Conservation (phyloP, 2,113 vertebrate genomes). For the Gopherus flavomarginatus region DNA sequence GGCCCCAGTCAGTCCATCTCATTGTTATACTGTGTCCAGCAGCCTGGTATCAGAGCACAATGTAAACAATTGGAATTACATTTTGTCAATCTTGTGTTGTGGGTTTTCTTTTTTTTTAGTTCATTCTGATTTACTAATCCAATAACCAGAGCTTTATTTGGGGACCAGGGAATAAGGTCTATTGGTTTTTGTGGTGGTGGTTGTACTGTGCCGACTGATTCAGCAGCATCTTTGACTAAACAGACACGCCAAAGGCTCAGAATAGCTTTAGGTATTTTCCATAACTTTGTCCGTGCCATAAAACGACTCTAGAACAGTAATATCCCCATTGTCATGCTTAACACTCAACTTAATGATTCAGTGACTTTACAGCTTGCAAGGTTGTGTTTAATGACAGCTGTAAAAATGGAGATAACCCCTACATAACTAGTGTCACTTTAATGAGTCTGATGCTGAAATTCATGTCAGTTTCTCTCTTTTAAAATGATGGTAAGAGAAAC, state of each 20-base stretch:
- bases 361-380: neutral
- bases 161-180: fast-evolving
- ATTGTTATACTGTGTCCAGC: neutral
- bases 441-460: neutral
- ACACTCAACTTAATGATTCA: neutral
- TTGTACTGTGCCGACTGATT: fast-evolving
- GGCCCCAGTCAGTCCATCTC: neutral
- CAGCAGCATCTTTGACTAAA: neutral
- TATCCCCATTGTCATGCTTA: neutral
- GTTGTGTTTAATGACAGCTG: neutral
- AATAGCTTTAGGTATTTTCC: neutral
- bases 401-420: neutral
- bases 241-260: neutral
- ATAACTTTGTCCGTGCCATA: neutral
- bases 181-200: neutral
- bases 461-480: fast-evolving
- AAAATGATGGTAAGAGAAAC: neutral
- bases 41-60: neutral
- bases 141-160: neutral
- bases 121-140: neutral
- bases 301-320: conserved; percentile 22
- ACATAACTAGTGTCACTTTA: neutral
- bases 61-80: neutral
- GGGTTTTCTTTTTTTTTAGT: neutral
- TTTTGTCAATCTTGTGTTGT: fast-evolving